Evolutionary conservation across 2,797 vertebrate species (phyloP), one percentile per base, ranked within the genome.

Genomic region (Coracias cyanogaster): DNA sequence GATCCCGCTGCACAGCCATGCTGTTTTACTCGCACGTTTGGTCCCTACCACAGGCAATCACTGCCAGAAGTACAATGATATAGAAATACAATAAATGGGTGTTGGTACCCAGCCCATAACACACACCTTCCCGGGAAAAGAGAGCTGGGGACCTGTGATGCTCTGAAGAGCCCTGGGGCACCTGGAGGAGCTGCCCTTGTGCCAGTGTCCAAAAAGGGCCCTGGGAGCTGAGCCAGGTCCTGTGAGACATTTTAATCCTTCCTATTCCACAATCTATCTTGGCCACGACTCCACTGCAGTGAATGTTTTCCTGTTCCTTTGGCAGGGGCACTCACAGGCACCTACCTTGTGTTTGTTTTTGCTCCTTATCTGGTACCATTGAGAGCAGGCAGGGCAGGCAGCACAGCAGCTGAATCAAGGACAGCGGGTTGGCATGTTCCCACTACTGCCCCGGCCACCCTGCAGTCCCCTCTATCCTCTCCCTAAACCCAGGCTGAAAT

Each of bases 321-420:
- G 45, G 51, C 49, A 58, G 64, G 25, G 26, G 12, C 2, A 2
- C 43, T 9, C 21, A 4, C 14, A 29, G 54, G 28, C 55, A 48
- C 45, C 35, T 55, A 14, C 20, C 49, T 19, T 29, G 55, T 80
- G 78, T 95, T 93, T 96, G 83, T 82, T 89, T 90, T 93, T 61
- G 3, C 51, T 80, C 57, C 74, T 96, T 94, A 95, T 86, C 95
- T 85, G 74, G 77, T 66, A n/a, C 83, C 60, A n/a, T 3, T 18
- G 29, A 39, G 71, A 60, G 71, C 74, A 28, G n/a, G 55, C 24
- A 39, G 71, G 60, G 71, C 74, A 28, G n/a, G 55, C 24, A 62
- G 81, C 2, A 3, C 80, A 58, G 73, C 43, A 55, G 71, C 76
- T 37, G 33, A 46, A 43, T 10, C 88, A 57, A 88, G 76, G 91